Evolutionary conservation across 2,888 invertebrate genomes (phyloP), one percentile per base, ranked within the genome.

Genomic region (Psylliodes chrysocephalus): DNA sequence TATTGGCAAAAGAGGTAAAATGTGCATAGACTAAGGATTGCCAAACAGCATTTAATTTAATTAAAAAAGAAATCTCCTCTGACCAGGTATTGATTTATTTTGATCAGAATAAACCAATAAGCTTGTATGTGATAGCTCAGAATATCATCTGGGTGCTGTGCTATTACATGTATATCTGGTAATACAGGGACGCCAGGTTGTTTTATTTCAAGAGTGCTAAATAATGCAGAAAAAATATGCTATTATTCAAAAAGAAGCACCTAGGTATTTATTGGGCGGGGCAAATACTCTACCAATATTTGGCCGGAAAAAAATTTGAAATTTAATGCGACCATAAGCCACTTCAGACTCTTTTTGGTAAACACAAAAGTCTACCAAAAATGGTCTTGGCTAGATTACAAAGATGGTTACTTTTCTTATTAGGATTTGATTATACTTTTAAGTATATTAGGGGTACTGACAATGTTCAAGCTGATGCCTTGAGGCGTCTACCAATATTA

Each of bases 291-390:
- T 73, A 76, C 61, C 75, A 79, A 59, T 80, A 78, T 72, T 66
- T 80, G 51, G 33, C 33, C 2, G 33, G 53, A 68, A 17, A 76
- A 75, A 4, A 70, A 68, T 49, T 40, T 51, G 49, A 49, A 38
- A 53, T 80, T 3, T 53, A 61, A 2, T 71, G 76, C 0, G 78
- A 80, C 62, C 78, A 79, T 57, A 78, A 78, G 55, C 78, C 77
- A 1, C 67, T 78, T n/a, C 62, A 72, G 53, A 71, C 73, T 0
- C 42, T 76, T 1, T 55, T 62, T 35, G 55, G 62, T 5, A 76
- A 73, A 56, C 55, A 73, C 10, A 76, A 73, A 67, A 74, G 73
- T 7, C 67, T 78, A 14, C 76, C 77, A 5, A 65, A 71, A 44
- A 76, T 79, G 76, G 76, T 76, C 15, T 74, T 44, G 0, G 62